Conservation (phyloP, 2,888 invertebrate genomes). For the Cephus sareptanus region DNA sequence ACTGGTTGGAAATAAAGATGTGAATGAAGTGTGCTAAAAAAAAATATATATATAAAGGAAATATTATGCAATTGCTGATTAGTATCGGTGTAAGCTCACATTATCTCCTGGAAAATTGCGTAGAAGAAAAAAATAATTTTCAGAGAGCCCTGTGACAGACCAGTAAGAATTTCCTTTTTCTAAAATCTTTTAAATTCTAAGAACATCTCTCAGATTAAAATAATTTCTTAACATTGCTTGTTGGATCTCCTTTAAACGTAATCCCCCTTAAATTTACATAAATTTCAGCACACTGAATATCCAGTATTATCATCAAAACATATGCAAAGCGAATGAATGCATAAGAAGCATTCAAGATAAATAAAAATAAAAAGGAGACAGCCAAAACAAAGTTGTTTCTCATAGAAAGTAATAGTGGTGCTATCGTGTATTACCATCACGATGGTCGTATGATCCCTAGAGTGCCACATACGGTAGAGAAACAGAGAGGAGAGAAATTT, state of each 20-base stretch:
- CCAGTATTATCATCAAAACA: not conserved
- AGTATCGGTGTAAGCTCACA: not conserved
- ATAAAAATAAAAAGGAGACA: not conserved
- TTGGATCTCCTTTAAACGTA: not conserved
- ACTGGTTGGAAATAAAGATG: conserved; percentile 11
- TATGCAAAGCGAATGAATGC: not conserved
- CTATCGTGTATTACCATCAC: not conserved
- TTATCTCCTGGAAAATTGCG: not conserved
- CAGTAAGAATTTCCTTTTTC: not conserved
- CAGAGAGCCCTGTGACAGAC: not conserved
- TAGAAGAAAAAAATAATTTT: not conserved
- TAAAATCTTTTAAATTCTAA: not conserved
- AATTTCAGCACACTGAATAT: too few species aligned
- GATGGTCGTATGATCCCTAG: not conserved
- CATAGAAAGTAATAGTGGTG: not conserved
- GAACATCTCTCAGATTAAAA: not conserved
- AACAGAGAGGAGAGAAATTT: not conserved
- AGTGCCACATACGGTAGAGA: not conserved
- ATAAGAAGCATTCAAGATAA: not conserved
- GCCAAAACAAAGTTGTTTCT: not conserved
- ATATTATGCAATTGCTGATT: not conserved
- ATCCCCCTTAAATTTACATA: not conserved
- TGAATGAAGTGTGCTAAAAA: conserved; percentile 15
- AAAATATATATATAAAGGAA: not conserved
- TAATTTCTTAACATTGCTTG: not conserved